Evolutionary conservation across 2,113 vertebrate species (phyloP).

Genomic region (Leucopsar rothschildi): DNA sequence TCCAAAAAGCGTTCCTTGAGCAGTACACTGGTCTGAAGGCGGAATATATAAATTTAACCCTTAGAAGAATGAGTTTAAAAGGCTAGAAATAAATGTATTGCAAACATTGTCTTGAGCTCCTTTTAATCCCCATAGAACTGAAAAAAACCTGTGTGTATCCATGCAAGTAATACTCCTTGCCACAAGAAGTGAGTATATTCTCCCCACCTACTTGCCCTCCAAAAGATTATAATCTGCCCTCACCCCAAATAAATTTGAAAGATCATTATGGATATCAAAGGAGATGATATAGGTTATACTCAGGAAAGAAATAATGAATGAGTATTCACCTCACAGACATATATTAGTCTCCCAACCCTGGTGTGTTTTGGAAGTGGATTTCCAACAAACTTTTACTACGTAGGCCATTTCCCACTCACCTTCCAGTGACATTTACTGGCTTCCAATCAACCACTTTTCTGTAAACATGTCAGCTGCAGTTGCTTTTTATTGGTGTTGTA

Average conservation of each 20-base stretch:
- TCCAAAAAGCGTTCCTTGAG: conserved; percentile 51
- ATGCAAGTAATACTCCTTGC: not conserved
- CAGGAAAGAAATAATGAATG: not conserved
- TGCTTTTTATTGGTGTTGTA: not conserved
- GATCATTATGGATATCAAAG: not conserved
- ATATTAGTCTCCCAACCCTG: not conserved
- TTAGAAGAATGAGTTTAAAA: not conserved
- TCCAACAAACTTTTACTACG: not conserved
- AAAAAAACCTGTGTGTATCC: not conserved
- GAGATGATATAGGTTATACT: not conserved
- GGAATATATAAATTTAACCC: not conserved
- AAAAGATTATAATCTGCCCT: not conserved
- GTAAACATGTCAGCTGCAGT: not conserved
- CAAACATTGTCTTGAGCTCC: not conserved
- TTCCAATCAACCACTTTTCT: not conserved
- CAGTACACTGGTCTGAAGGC: not conserved
- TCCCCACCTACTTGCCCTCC: not conserved
- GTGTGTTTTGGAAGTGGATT: not conserved
- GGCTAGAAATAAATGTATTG: not conserved
- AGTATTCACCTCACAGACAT: not conserved
- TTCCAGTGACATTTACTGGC: not conserved
- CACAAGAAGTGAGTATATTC: not conserved
- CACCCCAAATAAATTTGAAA: not conserved
- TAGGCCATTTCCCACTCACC: not conserved
- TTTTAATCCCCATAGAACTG: not conserved